A percentile compares a stretch with the other conserved stretches of the same genome.
phyloP scores from a whole-genome alignment of 2,797 vertebrate species.

The Phrynocephalus vlangalii region DNA sequence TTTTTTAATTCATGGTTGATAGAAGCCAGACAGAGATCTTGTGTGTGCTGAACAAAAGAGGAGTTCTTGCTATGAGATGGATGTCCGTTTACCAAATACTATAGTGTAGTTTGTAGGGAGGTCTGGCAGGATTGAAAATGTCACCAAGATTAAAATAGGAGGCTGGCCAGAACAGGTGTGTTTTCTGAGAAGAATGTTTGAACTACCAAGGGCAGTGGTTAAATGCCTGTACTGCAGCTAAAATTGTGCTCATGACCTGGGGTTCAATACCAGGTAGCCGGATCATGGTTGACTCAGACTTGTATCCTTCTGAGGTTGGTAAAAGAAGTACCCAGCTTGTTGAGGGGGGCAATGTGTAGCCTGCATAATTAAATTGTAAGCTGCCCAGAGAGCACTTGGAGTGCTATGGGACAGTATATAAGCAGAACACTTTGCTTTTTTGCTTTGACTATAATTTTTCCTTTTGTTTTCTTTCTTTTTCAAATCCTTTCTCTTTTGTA shows the following conservation, averaged over 20 bases:
- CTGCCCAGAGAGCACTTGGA: too few species aligned
- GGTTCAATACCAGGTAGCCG: too few species aligned
- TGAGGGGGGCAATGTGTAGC: too few species aligned
- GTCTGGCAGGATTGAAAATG: neutral
- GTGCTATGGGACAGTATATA: too few species aligned
- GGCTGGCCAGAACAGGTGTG: neutral
- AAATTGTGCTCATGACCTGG: too few species aligned
- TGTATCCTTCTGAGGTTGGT: too few species aligned
- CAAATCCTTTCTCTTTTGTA: neutral
- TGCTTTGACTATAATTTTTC: neutral
- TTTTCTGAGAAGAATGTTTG: neutral
- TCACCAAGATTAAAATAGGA: neutral
- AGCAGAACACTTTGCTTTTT: too few species aligned
- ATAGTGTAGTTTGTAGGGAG: neutral
- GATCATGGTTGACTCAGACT: too few species aligned
- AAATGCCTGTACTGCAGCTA: too few species aligned
- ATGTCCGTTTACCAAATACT: neutral
- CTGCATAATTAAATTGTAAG: too few species aligned
- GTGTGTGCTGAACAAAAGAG: neutral
- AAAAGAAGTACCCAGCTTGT: too few species aligned
- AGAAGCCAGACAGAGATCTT: neutral
- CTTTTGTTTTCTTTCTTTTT: neutral
- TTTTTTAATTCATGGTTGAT: neutral
- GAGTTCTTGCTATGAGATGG: neutral
- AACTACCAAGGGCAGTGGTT: neutral